These are phyloP conservation scores for Rhombomys opimus DNA, from an alignment of 2,113 vertebrate species.

Conservation along the genomic window DNA sequence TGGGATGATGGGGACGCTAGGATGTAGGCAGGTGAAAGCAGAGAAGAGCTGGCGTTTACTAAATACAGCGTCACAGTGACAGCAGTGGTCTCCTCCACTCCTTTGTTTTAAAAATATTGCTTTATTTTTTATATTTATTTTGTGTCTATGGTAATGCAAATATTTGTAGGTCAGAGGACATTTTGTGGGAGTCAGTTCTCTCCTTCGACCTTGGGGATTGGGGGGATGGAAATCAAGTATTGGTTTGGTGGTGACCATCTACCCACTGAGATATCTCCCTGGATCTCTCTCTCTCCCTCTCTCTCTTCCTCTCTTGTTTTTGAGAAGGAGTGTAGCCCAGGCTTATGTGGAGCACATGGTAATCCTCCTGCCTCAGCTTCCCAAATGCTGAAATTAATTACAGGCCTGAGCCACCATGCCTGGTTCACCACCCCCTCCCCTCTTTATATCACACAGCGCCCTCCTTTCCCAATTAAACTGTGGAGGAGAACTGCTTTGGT, in stretches of 20 bases:
- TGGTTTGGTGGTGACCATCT: not conserved
- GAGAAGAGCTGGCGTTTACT: not conserved
- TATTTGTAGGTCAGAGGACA: not conserved
- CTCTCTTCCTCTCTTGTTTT: not conserved
- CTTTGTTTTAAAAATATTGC: not conserved
- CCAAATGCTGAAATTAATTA: not conserved
- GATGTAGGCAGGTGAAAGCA: not conserved
- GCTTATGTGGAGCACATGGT: not conserved
- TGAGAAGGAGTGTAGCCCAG: not conserved
- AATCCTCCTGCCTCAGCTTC: not conserved
- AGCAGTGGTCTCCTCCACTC: not conserved
- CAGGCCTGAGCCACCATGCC: not conserved
- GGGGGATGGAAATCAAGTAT: not conserved
- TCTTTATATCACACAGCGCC: not conserved
- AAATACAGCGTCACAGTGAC: not conserved
- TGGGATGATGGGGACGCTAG: not conserved
- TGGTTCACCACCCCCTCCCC: not conserved
- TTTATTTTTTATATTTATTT: not conserved
- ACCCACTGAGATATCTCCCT: not conserved
- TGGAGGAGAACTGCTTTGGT: not conserved
- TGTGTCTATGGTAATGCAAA: not conserved
- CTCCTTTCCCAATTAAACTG: not conserved
- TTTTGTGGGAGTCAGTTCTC: not conserved
- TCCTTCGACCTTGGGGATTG: too few species aligned
- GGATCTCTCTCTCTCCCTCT: too few species aligned